phyloP scores from a whole-genome alignment of 2,888 invertebrate species.

The Pyrrhia umbra region DNA sequence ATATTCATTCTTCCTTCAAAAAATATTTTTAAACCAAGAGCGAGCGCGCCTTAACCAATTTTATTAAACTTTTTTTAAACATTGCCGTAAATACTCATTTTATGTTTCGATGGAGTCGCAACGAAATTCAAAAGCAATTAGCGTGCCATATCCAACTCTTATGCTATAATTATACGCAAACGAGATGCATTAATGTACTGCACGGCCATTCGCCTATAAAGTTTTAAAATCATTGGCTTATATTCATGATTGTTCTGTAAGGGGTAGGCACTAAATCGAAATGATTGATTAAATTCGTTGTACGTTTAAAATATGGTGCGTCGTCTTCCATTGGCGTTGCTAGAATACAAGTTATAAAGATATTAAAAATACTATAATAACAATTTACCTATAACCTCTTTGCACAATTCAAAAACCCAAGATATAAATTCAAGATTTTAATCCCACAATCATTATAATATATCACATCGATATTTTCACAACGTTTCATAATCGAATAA shows the following conservation, averaged over 20 bases:
- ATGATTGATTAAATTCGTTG: background rate
- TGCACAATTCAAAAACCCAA: background rate
- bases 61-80: constrained; percentile 23
- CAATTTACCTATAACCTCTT: no score
- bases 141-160: constrained; percentile 49
- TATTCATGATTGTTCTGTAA: constrained; percentile 6
- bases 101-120: constrained; percentile 40
- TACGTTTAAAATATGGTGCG: no score
- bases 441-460: constrained; percentile 1
- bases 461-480: constrained; percentile 12
- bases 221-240: constrained; percentile 31
- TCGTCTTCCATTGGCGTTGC: no score
- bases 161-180: constrained; percentile 53
- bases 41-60: constrained; percentile 13
- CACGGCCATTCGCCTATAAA: constrained; percentile 25
- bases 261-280: background rate
- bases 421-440: background rate
- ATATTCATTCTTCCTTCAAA: background rate
- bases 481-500: constrained; percentile 22
- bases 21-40: background rate
- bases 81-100: constrained; percentile 49
- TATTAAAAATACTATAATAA: no score
- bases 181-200: constrained; percentile 39
- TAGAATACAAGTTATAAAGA: no score
- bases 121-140: constrained; percentile 58